phyloP scores from a whole-genome alignment of 2,888 invertebrate species.

The Pantelozetes paolii region DNA sequence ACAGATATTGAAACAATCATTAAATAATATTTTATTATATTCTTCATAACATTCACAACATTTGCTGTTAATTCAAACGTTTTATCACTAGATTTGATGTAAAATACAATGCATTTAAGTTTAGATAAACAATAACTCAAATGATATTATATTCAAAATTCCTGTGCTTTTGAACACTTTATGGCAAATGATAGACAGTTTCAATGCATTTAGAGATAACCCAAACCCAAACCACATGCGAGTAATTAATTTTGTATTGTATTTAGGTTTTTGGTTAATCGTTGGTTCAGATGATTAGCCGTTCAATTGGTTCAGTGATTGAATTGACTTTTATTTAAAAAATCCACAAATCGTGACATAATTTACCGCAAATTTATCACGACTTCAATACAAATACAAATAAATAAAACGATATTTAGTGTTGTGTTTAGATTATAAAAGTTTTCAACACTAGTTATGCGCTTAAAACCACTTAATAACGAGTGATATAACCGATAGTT shows the following conservation, averaged over 20 bases:
- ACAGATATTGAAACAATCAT: background rate
- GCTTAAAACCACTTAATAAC: slow-evolving; percentile 5
- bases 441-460: background rate
- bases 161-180: no score
- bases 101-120: no score
- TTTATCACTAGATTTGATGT: no score
- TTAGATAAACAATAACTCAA: no score
- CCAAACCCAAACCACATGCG: background rate
- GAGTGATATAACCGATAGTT: slow-evolving; percentile 10
- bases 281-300: slow-evolving; percentile 20
- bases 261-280: background rate
- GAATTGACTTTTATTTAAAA: background rate
- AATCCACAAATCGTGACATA: slow-evolving; percentile 12
- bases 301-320: background rate
- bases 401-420: background rate
- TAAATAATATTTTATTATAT: background rate
- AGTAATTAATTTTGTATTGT: background rate
- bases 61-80: no score
- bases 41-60: no score
- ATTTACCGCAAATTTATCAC: background rate
- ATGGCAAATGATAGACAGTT: no score
- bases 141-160: no score
- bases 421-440: background rate
- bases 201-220: no score
- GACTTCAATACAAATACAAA: background rate